A percentile compares a stretch with the other conserved stretches of the same genome.
Evolutionary conservation across 2,113 vertebrate species (phyloP).

Genomic region (Grallaria varia): DNA sequence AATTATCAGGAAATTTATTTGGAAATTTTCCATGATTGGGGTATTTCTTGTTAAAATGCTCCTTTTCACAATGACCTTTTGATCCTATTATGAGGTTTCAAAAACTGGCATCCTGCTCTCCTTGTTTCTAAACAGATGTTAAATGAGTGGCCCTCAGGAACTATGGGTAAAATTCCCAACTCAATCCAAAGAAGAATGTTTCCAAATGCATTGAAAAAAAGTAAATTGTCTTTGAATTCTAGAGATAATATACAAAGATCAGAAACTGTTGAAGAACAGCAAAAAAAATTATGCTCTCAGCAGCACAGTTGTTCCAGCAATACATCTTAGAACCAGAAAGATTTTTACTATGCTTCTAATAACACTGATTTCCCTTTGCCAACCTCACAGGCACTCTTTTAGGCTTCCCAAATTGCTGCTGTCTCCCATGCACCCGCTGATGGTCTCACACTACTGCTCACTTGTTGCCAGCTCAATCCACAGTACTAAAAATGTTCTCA

Average conservation of each 20-base stretch:
- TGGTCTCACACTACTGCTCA: conserved; percentile 34
- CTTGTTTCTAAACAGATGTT: background rate
- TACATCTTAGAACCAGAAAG: background rate
- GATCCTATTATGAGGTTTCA: background rate
- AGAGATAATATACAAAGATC: background rate
- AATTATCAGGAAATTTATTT: background rate
- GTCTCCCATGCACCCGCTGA: conserved; percentile 12
- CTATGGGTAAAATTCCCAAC: background rate
- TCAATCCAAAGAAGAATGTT: background rate
- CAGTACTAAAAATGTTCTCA: conserved; percentile 12
- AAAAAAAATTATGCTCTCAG: background rate
- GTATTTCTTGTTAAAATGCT: background rate
- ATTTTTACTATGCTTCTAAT: background rate
- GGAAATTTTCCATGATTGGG: background rate
- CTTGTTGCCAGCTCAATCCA: background rate
- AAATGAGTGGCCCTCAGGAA: background rate
- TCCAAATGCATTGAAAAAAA: background rate
- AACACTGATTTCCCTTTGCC: background rate
- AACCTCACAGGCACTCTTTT: background rate
- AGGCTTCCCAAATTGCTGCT: background rate
- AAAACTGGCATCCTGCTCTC: background rate
- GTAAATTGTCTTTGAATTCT: background rate
- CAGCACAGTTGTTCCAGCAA: background rate
- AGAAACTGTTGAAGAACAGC: background rate
- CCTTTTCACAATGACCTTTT: background rate